phyloP scores from a whole-genome alignment of 2,113 vertebrate species.

The Myxocyprinus asiaticus region DNA sequence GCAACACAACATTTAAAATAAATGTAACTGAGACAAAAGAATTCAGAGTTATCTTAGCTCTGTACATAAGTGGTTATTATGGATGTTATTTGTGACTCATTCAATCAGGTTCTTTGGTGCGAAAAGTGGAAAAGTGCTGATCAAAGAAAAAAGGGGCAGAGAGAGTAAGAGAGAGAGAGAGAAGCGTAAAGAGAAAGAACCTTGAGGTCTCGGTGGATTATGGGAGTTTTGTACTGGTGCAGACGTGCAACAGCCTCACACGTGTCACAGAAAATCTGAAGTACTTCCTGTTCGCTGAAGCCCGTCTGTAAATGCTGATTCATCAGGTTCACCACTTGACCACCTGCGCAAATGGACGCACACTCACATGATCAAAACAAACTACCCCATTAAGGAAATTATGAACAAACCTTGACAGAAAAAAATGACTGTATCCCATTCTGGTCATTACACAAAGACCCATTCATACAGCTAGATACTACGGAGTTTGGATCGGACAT shows the following conservation, averaged over 20 bases:
- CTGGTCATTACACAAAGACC: no score
- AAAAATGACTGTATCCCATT: no score
- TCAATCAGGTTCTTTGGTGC: background rate
- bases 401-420: no score
- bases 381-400: no score
- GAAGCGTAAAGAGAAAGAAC: slow-evolving; percentile 63
- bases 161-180: background rate
- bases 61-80: no score
- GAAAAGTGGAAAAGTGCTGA: no score
- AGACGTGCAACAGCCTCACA: slow-evolving; percentile 92
- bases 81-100: background rate
- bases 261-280: slow-evolving; percentile 97
- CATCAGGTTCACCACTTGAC: slow-evolving; percentile 98
- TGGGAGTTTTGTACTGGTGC: slow-evolving; percentile 92
- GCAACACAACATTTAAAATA: background rate
- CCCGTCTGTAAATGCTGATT: slow-evolving; percentile 95
- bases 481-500: no score
- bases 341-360: slow-evolving; percentile 72
- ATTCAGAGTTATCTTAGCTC: no score
- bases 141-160: no score
- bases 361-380: background rate
- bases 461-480: no score
- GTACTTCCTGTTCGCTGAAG: slow-evolving; percentile 90
- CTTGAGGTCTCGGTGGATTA: slow-evolving; percentile 96
- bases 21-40: no score